Evolutionary conservation across 2,113 vertebrate species (phyloP), one percentile per base, ranked within the genome.

Genomic region (Triplophysa dalaica): DNA sequence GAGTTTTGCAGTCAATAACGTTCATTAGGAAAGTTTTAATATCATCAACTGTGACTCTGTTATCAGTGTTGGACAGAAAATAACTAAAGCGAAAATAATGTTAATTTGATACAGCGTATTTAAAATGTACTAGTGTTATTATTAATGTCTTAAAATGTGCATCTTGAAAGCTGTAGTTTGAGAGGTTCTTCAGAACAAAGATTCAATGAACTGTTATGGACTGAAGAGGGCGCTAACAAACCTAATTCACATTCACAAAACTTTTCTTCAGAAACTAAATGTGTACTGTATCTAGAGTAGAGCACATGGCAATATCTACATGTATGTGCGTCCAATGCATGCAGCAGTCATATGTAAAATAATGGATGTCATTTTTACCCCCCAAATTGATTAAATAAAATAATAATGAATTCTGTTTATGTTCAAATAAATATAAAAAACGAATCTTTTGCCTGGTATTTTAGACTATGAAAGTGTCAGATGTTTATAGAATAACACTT

Each of bases 211-310:
- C 29, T 38, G 33, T 38, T 38, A 38, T 12, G 75, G 33, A 56
- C 79, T 50, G 77, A 78, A 81, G 79, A 72, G 79, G 79, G 83
- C 75, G 68, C 69, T 65, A 22, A 64, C 63, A 66, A 63, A 29
- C 67, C 50, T 24, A 48, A 33, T 63, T 75, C 5, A 38, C 33
- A 38, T 38, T 38, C 33, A 38, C 33, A 38, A 38, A 38, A 38
- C 33, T 8, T 38, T 50, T 13, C 3, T 50, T 69, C 10, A 69
- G 48, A 26, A 33, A 70, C 17, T n/a, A 43, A 66, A 66, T 17
- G 45, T 3, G 50, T 52, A n/a, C 22, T 38, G 33, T 38, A 38
- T 33, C 0, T 7, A 38, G 33, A 38, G 33, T 33, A 33, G 5
- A 33, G 33, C 33, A 33, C 33, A 33, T 38, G 33, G 33, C 6